phyloP scores from a whole-genome alignment of 2,888 invertebrate species.

The Dicyrtomina minuta region DNA sequence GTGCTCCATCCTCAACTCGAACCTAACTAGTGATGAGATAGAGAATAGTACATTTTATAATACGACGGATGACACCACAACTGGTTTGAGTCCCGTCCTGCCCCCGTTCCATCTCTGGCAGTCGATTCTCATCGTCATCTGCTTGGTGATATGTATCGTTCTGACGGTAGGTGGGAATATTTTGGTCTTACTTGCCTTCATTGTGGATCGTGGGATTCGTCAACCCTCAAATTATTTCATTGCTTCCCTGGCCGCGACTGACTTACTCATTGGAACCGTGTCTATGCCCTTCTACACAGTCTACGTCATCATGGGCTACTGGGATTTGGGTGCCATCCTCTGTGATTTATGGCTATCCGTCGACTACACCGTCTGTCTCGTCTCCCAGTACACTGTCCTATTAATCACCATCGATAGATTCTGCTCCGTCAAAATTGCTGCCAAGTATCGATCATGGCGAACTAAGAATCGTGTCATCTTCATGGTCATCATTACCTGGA shows the following conservation, averaged over 20 bases:
- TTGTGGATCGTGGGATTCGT: slow-evolving; percentile 70
- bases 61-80: slow-evolving; percentile 35
- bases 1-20: slow-evolving; percentile 49
- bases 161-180: slow-evolving; percentile 94
- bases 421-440: slow-evolving; percentile 97
- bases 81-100: slow-evolving; percentile 57
- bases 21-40: slow-evolving; percentile 35
- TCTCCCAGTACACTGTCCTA: slow-evolving; percentile 98
- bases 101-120: slow-evolving; percentile 89
- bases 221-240: slow-evolving; percentile 99
- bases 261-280: slow-evolving; percentile 94
- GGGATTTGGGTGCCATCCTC: slow-evolving; percentile 92
- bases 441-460: slow-evolving; percentile 94
- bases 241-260: slow-evolving; percentile 94
- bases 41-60: slow-evolving; percentile 32
- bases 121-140: slow-evolving; percentile 82
- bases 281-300: slow-evolving; percentile 99
- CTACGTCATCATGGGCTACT: slow-evolving; percentile 92
- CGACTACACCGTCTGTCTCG: slow-evolving; percentile 98
- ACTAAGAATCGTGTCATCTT: slow-evolving; percentile 78
- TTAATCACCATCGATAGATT: slow-evolving; percentile 97
- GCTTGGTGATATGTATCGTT: slow-evolving; percentile 82
- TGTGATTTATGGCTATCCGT: slow-evolving; percentile 71
- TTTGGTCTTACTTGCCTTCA: slow-evolving; percentile 89
- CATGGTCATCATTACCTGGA: slow-evolving; percentile 79